phyloP scores from a whole-genome alignment of 2,113 vertebrate genomes.

The Chionis minor region DNA sequence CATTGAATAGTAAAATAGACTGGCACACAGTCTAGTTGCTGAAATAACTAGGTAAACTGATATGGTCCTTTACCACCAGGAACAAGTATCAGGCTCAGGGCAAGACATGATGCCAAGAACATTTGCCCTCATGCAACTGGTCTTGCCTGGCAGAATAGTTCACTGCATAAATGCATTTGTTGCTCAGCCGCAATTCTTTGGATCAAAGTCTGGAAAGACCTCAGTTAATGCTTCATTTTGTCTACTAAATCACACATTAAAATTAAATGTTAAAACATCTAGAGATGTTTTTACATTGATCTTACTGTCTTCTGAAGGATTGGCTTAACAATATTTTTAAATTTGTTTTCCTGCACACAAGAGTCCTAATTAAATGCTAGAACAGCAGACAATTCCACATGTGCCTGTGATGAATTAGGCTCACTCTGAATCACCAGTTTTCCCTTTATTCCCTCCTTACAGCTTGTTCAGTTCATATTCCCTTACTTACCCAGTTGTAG shows the following conservation, averaged over 20 bases:
- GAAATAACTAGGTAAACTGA: not conserved
- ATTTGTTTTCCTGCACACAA: not conserved
- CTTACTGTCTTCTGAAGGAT: not conserved
- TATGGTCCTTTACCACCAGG: not conserved
- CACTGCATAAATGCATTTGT: not conserved
- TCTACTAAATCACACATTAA: not conserved
- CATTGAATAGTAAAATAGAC: not conserved
- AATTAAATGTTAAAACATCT: not conserved
- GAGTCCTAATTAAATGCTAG: not conserved
- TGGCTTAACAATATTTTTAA: not conserved
- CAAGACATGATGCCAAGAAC: not conserved
- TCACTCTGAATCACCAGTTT: not conserved
- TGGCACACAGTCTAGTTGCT: not conserved
- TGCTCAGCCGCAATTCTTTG: not conserved
- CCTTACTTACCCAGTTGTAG: not conserved
- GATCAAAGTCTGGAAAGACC: not conserved
- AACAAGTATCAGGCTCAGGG: not conserved
- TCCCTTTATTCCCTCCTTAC: not conserved
- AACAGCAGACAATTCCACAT: not conserved
- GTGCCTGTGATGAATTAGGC: not conserved
- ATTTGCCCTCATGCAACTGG: fast-evolving
- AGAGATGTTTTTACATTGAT: not conserved
- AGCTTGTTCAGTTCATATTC: not conserved
- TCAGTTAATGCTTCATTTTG: not conserved
- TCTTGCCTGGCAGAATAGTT: not conserved